phyloP scores from a whole-genome alignment of 1,140 invertebrate genomes.

The Papilio dardanus region DNA sequence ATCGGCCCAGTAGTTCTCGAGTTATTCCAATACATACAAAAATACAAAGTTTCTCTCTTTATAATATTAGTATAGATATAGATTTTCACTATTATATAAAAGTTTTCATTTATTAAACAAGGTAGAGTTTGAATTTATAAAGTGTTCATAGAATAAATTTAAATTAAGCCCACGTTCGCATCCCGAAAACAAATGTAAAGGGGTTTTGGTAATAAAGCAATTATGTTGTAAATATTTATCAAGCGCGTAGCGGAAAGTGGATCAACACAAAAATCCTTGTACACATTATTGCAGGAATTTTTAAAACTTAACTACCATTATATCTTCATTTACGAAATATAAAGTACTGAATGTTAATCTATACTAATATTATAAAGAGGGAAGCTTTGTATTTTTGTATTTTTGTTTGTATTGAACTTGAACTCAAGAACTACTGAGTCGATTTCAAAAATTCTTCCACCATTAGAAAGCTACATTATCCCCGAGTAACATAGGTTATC shows the following conservation, averaged over 20 bases:
- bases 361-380: not conserved
- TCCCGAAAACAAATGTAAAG: not conserved
- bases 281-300: not conserved
- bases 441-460: too few species aligned
- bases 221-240: conserved; percentile 4
- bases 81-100: too few species aligned
- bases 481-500: too few species aligned
- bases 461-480: too few species aligned
- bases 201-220: conserved; percentile 6
- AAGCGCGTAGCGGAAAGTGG: not conserved
- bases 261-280: not conserved
- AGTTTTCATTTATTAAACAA: too few species aligned
- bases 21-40: too few species aligned
- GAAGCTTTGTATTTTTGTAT: not conserved
- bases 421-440: too few species aligned
- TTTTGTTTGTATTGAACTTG: not conserved
- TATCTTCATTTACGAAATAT: not conserved
- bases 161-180: not conserved
- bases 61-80: too few species aligned
- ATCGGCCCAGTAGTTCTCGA: too few species aligned
- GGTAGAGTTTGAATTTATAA: not conserved
- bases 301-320: not conserved
- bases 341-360: not conserved
- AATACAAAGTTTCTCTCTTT: too few species aligned
- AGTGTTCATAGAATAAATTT: not conserved